These are phyloP conservation scores for Hololepta plana DNA, from an alignment of 2,888 invertebrate genomes.

Conservation along the genomic window DNA sequence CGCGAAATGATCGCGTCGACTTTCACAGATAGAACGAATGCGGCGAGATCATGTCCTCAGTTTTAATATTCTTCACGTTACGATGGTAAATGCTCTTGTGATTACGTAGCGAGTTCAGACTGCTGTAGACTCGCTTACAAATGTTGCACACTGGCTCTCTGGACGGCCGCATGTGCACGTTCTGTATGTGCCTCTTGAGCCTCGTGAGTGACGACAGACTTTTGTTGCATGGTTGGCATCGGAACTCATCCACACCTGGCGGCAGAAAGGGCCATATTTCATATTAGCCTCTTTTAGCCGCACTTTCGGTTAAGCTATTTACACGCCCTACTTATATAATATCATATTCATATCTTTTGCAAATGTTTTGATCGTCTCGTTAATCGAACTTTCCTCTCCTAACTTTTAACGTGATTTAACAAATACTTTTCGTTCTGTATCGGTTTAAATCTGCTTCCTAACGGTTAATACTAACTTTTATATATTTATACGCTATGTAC, in stretches of 20 bases:
- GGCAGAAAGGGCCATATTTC: conserved; percentile 23
- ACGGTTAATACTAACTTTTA: too few relatives aligned
- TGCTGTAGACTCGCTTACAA: conserved; percentile 83
- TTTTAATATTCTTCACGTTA: conserved; percentile 55
- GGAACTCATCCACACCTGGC: conserved; percentile 73
- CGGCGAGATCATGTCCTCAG: conserved; percentile 27
- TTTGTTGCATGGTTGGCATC: conserved; percentile 85
- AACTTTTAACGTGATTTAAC: too few relatives aligned
- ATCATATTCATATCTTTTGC: too few relatives aligned
- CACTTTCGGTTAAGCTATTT: conserved; percentile 16
- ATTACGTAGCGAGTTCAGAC: conserved; percentile 76
- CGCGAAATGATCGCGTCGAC: too few relatives aligned
- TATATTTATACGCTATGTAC: too few relatives aligned
- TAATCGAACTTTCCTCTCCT: too few relatives aligned
- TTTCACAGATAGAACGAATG: conserved; percentile 26
- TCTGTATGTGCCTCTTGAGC: conserved; percentile 81
- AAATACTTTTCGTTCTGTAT: too few relatives aligned
- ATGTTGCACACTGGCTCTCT: conserved; percentile 84
- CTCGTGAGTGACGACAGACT: conserved; percentile 72
- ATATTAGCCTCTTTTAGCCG: conserved; percentile 20
- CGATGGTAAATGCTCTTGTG: conserved; percentile 88
- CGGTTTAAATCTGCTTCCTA: too few relatives aligned
- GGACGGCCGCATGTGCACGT: conserved; percentile 79
- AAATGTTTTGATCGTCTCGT: too few relatives aligned
- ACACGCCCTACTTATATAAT: too few relatives aligned